phyloP scores from a whole-genome alignment of 64 coral and sea anemone genomes.

The Anthopleura sola region DNA sequence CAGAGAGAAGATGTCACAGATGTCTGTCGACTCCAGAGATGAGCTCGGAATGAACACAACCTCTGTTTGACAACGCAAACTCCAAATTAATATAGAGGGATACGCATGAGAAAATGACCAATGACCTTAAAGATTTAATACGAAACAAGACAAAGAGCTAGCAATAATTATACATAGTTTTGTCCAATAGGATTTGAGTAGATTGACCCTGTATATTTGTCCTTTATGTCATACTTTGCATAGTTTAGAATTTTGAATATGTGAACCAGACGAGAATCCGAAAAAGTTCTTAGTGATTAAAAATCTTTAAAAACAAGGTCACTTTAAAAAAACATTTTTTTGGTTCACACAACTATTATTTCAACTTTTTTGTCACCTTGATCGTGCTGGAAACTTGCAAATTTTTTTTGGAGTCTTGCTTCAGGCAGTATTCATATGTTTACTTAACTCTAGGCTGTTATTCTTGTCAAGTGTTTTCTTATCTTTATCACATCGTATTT shows the following conservation, averaged over 20 bases:
- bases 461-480: neutral
- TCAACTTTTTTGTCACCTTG: neutral
- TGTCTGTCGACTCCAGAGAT: neutral
- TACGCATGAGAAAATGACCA: constrained; percentile 4
- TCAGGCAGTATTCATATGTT: neutral
- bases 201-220: neutral
- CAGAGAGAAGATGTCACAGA: neutral
- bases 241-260: constrained; percentile 5
- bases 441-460: neutral
- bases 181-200: neutral
- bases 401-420: no score
- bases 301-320: neutral
- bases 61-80: neutral
- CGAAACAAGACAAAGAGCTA: neutral
- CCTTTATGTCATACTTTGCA: neutral
- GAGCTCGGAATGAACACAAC: neutral
- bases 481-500: neutral
- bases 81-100: neutral
- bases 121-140: neutral
- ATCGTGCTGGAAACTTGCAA: no score
- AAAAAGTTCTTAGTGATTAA: neutral
- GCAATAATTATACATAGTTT: neutral
- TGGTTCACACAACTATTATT: no score
- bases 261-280: neutral
- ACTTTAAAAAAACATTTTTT: neutral